A percentile compares a stretch with the other conserved stretches of the same genome.
phyloP scores from a whole-genome alignment of 2,888 invertebrate species.

The Brassicogethes aeneus region DNA sequence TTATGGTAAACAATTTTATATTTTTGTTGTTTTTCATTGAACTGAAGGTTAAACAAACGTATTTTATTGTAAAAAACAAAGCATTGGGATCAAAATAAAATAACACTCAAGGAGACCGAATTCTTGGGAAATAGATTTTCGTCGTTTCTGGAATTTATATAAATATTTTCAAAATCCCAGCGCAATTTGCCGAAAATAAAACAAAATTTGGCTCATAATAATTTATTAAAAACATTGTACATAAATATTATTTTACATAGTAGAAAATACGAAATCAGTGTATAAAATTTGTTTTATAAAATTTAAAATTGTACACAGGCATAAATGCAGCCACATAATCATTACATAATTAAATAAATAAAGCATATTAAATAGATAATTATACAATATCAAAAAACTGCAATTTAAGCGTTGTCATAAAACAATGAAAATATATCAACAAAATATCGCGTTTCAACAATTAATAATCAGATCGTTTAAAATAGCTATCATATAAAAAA shows the following conservation, averaged over 20 bases:
- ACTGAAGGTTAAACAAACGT: too few species aligned
- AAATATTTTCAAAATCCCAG: too few species aligned
- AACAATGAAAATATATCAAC: not conserved
- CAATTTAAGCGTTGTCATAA: slow-evolving; percentile 1
- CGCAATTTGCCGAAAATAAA: too few species aligned
- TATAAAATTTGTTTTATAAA: too few species aligned
- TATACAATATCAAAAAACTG: too few species aligned
- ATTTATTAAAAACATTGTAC: not conserved
- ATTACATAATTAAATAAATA: not conserved
- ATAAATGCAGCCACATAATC: not conserved
- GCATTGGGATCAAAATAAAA: too few species aligned
- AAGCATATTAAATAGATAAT: not conserved
- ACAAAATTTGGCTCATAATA: not conserved
- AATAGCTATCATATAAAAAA: slow-evolving; percentile 2
- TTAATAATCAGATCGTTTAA: not conserved
- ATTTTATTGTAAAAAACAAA: too few species aligned
- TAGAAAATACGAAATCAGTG: slow-evolving; percentile 2
- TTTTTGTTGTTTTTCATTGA: too few species aligned
- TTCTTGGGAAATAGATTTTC: too few species aligned
- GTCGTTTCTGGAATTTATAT: too few species aligned
- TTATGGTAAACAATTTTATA: too few species aligned
- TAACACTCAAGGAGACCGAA: too few species aligned
- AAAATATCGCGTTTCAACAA: not conserved
- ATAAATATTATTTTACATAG: slow-evolving; percentile 3
- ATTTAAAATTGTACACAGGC: not conserved